A percentile compares a stretch with the other conserved stretches of the same genome.
Evolutionary conservation across 2,113 vertebrate species (phyloP).

Genomic region (Stercorarius parasiticus): DNA sequence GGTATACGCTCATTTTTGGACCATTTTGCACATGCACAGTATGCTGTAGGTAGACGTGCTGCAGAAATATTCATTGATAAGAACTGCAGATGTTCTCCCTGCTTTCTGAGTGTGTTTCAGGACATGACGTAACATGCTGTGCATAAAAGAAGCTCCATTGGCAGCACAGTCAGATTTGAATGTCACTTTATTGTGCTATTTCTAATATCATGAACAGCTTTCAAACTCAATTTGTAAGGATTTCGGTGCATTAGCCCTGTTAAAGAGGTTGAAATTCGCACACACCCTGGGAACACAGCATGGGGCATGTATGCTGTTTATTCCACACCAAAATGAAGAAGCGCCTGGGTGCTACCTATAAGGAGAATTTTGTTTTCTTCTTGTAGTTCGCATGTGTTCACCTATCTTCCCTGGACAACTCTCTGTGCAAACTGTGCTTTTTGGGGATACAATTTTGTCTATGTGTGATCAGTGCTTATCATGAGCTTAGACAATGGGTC

Average conservation of each 20-base stretch:
- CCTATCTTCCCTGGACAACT: background rate
- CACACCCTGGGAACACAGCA: background rate
- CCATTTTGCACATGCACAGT: background rate
- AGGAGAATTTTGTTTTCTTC: background rate
- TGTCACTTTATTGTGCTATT: background rate
- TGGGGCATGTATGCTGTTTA: background rate
- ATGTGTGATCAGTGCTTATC: background rate
- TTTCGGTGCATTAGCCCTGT: background rate
- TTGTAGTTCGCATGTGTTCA: background rate
- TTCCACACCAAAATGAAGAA: background rate
- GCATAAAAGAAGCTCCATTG: background rate
- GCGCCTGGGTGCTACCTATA: background rate
- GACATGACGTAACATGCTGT: background rate
- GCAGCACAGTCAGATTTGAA: background rate
- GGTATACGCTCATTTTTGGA: background rate
- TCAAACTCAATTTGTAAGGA: background rate
- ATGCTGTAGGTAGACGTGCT: background rate
- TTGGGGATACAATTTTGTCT: background rate
- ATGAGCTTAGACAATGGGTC: background rate
- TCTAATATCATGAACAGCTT: background rate
- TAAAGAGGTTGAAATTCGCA: background rate
- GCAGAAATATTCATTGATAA: background rate
- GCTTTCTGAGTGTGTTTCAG: background rate
- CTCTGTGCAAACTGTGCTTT: background rate
- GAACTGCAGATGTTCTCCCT: background rate